A percentile compares a stretch with the other conserved stretches of the same genome.
These are phyloP conservation scores for Cricetomys ansorgei DNA, from an alignment of 2,113 vertebrate genomes.

Conservation along the genomic window DNA sequence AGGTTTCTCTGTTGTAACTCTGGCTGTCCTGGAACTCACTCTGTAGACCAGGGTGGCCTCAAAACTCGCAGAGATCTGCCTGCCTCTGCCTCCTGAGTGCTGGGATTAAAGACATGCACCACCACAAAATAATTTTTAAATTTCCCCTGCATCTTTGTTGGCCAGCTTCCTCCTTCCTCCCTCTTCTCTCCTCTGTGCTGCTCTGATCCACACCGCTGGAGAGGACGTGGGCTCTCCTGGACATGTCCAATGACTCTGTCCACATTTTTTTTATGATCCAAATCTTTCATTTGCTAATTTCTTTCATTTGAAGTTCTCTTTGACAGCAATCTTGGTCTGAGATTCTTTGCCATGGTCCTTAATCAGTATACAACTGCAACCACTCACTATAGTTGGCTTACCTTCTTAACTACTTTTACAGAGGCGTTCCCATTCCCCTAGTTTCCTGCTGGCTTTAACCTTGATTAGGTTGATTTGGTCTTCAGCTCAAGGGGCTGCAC, in stretches of 20 bases:
- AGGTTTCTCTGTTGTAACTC: too few relatives aligned
- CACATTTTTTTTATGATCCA: neutral
- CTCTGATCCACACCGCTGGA: neutral
- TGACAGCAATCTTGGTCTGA: neutral
- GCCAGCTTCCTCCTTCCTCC: neutral
- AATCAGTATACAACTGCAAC: neutral
- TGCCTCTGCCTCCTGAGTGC: too few relatives aligned
- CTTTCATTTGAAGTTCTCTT: neutral
- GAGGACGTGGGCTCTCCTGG: neutral
- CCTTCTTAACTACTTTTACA: neutral
- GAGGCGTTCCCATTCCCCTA: neutral
- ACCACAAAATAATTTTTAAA: too few relatives aligned
- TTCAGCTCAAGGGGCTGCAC: neutral
- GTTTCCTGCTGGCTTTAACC: neutral
- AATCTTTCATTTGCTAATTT: neutral
- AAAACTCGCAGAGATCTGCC: too few relatives aligned
- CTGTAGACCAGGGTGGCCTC: too few relatives aligned
- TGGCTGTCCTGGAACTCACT: too few relatives aligned
- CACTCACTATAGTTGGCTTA: neutral
- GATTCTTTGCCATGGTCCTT: neutral
- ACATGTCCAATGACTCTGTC: too few relatives aligned
- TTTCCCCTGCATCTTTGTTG: neutral
- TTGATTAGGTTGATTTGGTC: neutral
- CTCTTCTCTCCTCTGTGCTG: neutral
- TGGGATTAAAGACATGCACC: too few relatives aligned